Conservation (phyloP, 2,797 vertebrate species). For the Hydrocynus forskahlii region DNA sequence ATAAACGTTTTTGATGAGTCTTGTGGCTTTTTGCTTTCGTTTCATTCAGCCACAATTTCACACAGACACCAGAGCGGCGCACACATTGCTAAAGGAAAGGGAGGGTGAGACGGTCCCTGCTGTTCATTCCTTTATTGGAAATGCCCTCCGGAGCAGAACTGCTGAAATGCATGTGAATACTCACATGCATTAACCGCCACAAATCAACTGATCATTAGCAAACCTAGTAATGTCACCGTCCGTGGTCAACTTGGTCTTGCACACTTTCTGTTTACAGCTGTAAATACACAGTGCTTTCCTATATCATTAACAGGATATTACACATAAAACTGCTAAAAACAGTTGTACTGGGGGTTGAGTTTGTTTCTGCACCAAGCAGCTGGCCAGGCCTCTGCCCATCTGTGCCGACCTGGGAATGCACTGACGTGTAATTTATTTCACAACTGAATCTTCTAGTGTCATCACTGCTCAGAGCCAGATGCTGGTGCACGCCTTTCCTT, state of each 20-base stretch:
- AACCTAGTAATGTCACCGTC: neutral
- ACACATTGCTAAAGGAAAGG: constrained; percentile 1
- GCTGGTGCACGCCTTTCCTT: neutral
- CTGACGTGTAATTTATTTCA: neutral
- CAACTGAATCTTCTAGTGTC: constrained; percentile 11
- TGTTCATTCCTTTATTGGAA: neutral
- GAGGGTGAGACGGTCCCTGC: neutral
- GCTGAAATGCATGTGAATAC: neutral
- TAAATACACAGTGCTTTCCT: neutral
- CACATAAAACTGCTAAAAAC: too few species aligned
- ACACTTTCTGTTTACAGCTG: neutral
- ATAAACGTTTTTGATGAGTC: too few species aligned
- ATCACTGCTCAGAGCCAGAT: constrained; percentile 17
- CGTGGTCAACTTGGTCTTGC: neutral
- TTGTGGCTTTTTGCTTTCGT: neutral
- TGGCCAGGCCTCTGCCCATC: neutral
- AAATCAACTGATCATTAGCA: constrained; percentile 35
- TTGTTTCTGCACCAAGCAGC: neutral
- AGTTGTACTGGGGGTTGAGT: neutral
- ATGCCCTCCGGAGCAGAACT: constrained; percentile 14
- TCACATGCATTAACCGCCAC: neutral
- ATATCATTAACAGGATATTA: too few species aligned
- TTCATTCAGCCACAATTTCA: neutral
- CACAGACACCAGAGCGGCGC: neutral
- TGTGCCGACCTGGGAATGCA: neutral